phyloP scores from a whole-genome alignment of 2,888 invertebrate genomes.

The Drymonia ruficornis region DNA sequence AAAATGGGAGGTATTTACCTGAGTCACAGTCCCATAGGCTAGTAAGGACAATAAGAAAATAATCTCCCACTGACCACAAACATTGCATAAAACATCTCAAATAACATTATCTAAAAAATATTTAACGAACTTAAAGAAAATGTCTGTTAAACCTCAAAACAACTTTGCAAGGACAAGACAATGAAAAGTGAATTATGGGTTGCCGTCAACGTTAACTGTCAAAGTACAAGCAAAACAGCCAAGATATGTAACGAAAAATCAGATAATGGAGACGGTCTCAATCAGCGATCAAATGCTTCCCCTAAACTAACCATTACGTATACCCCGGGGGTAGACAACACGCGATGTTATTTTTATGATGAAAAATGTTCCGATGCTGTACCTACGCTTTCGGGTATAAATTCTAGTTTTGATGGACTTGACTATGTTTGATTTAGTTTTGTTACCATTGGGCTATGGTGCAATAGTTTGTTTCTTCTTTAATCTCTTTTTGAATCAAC shows the following conservation, averaged over 20 bases:
- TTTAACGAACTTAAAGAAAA: no score
- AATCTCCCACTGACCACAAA: no score
- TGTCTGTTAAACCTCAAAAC: background rate
- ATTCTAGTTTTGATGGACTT: background rate
- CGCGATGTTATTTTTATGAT: slow-evolving; percentile 41
- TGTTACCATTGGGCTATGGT: no score
- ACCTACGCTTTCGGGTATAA: slow-evolving; percentile 1
- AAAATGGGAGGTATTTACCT: no score
- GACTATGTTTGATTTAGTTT: no score
- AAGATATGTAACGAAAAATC: slow-evolving; percentile 15
- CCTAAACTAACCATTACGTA: slow-evolving; percentile 41
- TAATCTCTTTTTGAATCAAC: no score
- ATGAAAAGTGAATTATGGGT: background rate
- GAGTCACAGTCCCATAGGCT: no score
- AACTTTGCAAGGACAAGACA: background rate
- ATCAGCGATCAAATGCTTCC: slow-evolving; percentile 41
- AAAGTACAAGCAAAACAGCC: slow-evolving; percentile 1
- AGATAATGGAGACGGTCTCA: slow-evolving; percentile 41
- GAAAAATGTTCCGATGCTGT: slow-evolving; percentile 26
- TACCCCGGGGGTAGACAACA: slow-evolving; percentile 41
- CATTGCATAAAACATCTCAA: no score
- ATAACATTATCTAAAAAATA: no score
- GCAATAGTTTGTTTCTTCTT: no score
- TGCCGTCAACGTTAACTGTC: background rate
- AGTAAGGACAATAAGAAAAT: no score